These are phyloP conservation scores for Acanthiza pusilla DNA, from an alignment of 2,797 vertebrate species.

Conservation along the genomic window DNA sequence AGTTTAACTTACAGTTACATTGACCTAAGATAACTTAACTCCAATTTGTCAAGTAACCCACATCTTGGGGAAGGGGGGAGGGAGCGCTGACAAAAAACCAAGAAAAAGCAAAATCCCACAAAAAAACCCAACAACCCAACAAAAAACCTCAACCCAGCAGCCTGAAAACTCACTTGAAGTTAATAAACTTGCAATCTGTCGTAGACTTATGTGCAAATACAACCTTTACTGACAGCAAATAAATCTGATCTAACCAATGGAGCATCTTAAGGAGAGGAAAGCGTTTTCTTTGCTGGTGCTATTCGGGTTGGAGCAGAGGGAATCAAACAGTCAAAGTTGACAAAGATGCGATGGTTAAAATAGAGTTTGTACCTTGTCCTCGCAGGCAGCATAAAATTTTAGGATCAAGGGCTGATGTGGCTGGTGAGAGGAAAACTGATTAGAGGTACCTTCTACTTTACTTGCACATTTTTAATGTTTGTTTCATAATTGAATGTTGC, in stretches of 20 bases:
- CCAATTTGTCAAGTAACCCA: slow-evolving; percentile 68
- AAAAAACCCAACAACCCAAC: neutral
- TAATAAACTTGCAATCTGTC: slow-evolving; percentile 66
- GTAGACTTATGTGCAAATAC: slow-evolving; percentile 59
- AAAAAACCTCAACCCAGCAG: slow-evolving; percentile 43
- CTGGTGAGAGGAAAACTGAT: slow-evolving; percentile 24
- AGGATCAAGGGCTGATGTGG: neutral
- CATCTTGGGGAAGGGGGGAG: slow-evolving; percentile 32
- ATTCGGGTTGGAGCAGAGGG: slow-evolving; percentile 12
- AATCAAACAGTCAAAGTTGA: slow-evolving; percentile 44
- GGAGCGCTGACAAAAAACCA: neutral
- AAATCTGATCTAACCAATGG: slow-evolving; percentile 51
- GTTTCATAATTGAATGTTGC: neutral
- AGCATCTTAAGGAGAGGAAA: slow-evolving; percentile 39
- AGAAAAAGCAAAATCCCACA: neutral
- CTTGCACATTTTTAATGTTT: neutral
- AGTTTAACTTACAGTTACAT: slow-evolving; percentile 71
- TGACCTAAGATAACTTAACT: slow-evolving; percentile 72
- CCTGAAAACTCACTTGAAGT: slow-evolving; percentile 58
- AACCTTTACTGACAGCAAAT: slow-evolving; percentile 58
- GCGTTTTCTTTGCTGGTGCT: neutral
- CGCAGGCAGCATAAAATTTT: neutral
- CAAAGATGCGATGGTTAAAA: slow-evolving; percentile 9
- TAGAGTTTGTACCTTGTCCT: neutral
- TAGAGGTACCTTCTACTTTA: slow-evolving; percentile 21